Evolutionary conservation across 2,113 vertebrate species (phyloP).

Genomic region (Dipodomys merriami): DNA sequence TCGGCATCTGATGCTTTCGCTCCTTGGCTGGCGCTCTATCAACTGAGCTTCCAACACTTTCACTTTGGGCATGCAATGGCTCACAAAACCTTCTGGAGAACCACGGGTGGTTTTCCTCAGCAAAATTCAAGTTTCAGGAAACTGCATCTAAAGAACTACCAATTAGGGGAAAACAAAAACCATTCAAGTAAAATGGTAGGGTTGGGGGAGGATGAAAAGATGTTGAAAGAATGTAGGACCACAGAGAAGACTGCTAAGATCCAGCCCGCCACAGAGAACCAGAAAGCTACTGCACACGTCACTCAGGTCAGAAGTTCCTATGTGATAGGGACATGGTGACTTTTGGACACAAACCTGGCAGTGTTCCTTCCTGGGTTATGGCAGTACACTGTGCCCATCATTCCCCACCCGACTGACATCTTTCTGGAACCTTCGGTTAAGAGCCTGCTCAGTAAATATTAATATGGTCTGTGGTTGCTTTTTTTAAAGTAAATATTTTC

Average conservation of each 20-base stretch:
- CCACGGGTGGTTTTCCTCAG: neutral
- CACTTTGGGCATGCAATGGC: rapidly evolving
- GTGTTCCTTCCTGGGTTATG: neutral
- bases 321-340: rapidly evolving
- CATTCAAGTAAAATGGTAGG: neutral
- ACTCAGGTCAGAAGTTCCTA: rapidly evolving
- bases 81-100: neutral
- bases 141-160: neutral
- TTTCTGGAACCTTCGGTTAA: neutral
- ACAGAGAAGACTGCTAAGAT: neutral
- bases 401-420: rapidly evolving
- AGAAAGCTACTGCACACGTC: rapidly evolving
- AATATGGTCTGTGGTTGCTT: neutral
- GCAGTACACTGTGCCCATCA: neutral
- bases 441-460: neutral
- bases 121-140: conserved; percentile 11
- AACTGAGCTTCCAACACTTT: rapidly evolving
- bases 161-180: neutral
- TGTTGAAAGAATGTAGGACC: neutral
- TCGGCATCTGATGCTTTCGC: too few relatives aligned
- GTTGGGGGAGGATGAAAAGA: too few relatives aligned
- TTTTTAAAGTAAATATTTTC: neutral
- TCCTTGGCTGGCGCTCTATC: too few relatives aligned
- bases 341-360: rapidly evolving
- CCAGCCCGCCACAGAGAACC: neutral